Conservation (phyloP, 2,888 invertebrate species). For the Nomada goodeniana region DNA sequence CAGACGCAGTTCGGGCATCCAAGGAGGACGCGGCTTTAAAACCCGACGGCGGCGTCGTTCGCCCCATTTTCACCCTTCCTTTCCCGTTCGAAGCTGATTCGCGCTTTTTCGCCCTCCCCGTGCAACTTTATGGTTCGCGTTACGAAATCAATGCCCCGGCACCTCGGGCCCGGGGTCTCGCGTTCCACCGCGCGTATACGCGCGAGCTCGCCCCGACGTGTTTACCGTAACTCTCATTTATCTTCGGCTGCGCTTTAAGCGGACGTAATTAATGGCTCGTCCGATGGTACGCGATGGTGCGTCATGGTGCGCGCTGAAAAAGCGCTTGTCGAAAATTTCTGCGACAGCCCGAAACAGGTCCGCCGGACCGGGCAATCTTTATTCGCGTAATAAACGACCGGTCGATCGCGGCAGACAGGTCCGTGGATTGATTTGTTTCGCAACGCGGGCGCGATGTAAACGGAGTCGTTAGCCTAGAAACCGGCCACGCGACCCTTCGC, state of each 20-base stretch:
- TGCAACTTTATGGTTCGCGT: constrained; percentile 43
- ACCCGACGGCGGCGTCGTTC: not conserved
- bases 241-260: constrained; percentile 62
- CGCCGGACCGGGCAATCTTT: constrained; percentile 55
- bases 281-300: constrained; percentile 46
- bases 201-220: not conserved
- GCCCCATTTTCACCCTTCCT: constrained; percentile 3
- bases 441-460: not conserved
- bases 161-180: constrained; percentile 18
- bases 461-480: too few relatives aligned
- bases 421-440: constrained; percentile 47
- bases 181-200: not conserved
- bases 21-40: not conserved
- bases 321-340: constrained; percentile 42
- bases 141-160: constrained; percentile 42
- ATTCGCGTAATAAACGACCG: constrained; percentile 52
- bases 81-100: not conserved
- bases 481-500: too few relatives aligned
- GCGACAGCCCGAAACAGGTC: constrained; percentile 30
- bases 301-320: constrained; percentile 37
- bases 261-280: constrained; percentile 64
- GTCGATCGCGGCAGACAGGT: not conserved
- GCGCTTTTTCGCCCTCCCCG: constrained; percentile 37
- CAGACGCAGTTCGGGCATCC: too few relatives aligned
- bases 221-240: constrained; percentile 53